Evolutionary conservation across 2,113 vertebrate species (phyloP), one percentile per base, ranked within the genome.

Genomic region (Ahaetulla prasina): DNA sequence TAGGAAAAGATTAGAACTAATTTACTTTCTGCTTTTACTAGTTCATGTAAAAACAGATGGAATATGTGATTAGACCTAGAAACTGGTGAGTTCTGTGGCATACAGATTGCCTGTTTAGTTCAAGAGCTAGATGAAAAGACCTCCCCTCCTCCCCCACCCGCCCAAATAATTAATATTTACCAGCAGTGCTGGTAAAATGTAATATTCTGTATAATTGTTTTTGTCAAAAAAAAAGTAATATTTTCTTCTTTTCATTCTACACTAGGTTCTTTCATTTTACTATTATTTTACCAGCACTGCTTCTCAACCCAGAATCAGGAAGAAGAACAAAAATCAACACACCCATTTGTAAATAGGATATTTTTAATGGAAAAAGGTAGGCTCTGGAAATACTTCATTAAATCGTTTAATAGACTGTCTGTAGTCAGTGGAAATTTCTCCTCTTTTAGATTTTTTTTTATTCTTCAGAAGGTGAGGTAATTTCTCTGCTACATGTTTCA

Each of bases 381-480:
- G 54, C 89, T 96, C 57, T 96, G 96, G 57, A 96, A 97, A 95
- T 93, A 94, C 95, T 96, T 97, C 91, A 97, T 97, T 96, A 96
- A 96, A 95, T 94, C 93, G 92, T 96, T 97, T 92, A 94, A 87
- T 89, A 96, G 90, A 93, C 93, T 85, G 86, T 89, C 91, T 96
- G 94, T 90, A 93, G 27, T 95, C 92, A 90, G 92, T 87, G 94
- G 43, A 94, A 95, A 95, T 91, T 91, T 87, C 68, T n/a, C 90
- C 16, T 80, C 27, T 93, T 87, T 85, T 95, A 91, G 91, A 90
- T 60, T 91, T 92, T 50, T 57, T 68, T 50, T 8, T 1, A 47
- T 50, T 87, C 8, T 87, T 87, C 25, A 87, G 52, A 87, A 50
- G 47, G 4, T 52, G 85, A 89, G 91, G 35, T 89, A 39, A 85